A percentile compares a stretch with the other conserved stretches of the same genome.
phyloP scores from a whole-genome alignment of 2,888 invertebrate species.

The Pachliopta kotzebuea region DNA sequence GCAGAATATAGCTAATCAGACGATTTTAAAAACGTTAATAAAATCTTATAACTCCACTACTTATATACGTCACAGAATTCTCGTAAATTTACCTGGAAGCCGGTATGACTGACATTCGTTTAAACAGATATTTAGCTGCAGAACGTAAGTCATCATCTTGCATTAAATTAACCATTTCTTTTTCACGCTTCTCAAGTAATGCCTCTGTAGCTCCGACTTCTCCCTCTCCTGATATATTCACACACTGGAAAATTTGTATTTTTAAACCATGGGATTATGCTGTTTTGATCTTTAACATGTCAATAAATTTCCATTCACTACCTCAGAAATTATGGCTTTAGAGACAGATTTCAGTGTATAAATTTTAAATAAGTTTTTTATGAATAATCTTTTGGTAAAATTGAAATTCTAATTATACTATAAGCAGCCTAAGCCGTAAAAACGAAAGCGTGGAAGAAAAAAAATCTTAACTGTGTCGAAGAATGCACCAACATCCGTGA shows the following conservation, averaged over 20 bases:
- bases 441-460: background rate
- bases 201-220: constrained; percentile 52
- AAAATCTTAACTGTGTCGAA: constrained; percentile 58
- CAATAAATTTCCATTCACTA: too few relatives aligned
- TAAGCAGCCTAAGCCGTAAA: background rate
- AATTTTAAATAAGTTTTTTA: too few relatives aligned
- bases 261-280: too few relatives aligned
- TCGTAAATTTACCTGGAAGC: constrained; percentile 50
- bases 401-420: background rate
- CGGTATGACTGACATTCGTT: constrained; percentile 66
- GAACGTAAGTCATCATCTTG: constrained; percentile 63
- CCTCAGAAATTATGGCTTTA: too few relatives aligned
- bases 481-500: constrained; percentile 57
- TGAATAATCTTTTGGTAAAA: background rate
- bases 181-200: constrained; percentile 58
- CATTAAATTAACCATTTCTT: constrained; percentile 65
- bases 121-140: constrained; percentile 64
- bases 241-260: constrained; percentile 47
- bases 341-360: too few relatives aligned
- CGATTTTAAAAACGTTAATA: too few relatives aligned
- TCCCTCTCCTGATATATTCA: constrained; percentile 63
- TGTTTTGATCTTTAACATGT: too few relatives aligned
- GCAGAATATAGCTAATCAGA: too few relatives aligned
- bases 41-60: too few relatives aligned
- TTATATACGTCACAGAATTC: too few relatives aligned